A percentile compares a stretch with the other conserved stretches of the same genome.
These are phyloP conservation scores for Phyllostomus discolor DNA, from an alignment of 2,113 vertebrate species.

Conservation along the genomic window DNA sequence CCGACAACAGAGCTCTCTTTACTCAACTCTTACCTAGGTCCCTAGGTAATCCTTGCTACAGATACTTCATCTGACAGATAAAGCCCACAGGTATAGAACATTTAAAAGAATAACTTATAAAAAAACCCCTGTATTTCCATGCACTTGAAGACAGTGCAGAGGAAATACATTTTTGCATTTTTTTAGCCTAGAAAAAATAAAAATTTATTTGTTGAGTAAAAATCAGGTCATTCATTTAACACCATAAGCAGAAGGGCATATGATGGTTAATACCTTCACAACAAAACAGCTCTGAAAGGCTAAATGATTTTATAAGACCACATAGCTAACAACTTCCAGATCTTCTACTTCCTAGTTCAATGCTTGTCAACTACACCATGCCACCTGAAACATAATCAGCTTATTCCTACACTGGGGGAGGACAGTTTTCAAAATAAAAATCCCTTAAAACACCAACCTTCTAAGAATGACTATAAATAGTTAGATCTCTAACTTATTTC, in stretches of 20 bases:
- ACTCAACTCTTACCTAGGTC: not conserved
- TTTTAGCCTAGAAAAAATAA: not conserved
- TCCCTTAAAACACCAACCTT: constrained; percentile 6
- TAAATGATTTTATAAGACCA: constrained; percentile 23
- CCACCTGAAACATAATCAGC: not conserved
- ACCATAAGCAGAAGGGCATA: not conserved
- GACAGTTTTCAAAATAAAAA: constrained; percentile 51
- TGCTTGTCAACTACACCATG: constrained; percentile 21
- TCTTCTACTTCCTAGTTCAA: not conserved
- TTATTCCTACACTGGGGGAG: not conserved
- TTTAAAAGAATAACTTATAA: not conserved
- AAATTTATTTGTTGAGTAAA: constrained; percentile 10
- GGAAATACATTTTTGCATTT: not conserved
- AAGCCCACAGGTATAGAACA: not conserved
- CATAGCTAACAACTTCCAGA: constrained; percentile 5
- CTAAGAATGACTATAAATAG: constrained; percentile 40
- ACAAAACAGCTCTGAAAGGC: not conserved
- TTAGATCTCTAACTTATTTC: not conserved
- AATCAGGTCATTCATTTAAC: not conserved
- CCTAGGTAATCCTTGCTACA: not conserved
- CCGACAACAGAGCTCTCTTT: not conserved
- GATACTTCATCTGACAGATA: not conserved
- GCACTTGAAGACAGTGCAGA: not conserved
- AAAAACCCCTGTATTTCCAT: not conserved
- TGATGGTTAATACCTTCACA: not conserved